Percentiles rank a stretch among this genome's conserved stretches.
Evolutionary conservation across 2,113 vertebrate species (phyloP).

Genomic region (Pluvianellus socialis): DNA sequence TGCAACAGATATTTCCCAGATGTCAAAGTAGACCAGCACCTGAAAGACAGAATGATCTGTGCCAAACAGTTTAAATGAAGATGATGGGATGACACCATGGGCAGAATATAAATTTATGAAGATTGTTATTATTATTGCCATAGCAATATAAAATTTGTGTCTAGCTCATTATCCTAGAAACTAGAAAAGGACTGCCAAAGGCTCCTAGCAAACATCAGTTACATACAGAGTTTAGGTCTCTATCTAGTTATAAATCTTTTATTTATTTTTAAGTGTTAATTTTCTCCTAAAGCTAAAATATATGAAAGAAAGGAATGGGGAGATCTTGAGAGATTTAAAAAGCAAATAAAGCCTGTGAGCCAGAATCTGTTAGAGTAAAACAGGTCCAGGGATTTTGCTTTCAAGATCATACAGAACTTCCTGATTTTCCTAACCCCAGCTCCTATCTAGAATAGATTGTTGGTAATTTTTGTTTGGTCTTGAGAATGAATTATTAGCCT

Average conservation of each 20-base stretch:
- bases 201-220: not conserved
- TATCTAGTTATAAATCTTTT: not conserved
- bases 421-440: not conserved
- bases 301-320: not conserved
- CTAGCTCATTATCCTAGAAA: not conserved
- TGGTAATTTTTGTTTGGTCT: not conserved
- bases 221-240: not conserved
- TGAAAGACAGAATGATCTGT: not conserved
- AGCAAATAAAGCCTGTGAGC: not conserved
- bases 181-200: not conserved
- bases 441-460: not conserved
- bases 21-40: not conserved
- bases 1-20: not conserved
- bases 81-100: not conserved
- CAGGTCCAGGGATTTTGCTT: not conserved
- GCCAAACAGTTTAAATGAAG: not conserved
- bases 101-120: not conserved
- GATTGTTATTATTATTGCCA: not conserved
- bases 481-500: not conserved
- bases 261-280: not conserved
- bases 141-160: not conserved
- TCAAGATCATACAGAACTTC: not conserved
- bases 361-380: not conserved
- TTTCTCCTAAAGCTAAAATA: not conserved
- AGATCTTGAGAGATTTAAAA: not conserved